phyloP scores from a whole-genome alignment of 2,113 vertebrate species.

The Gadus macrocephalus region DNA sequence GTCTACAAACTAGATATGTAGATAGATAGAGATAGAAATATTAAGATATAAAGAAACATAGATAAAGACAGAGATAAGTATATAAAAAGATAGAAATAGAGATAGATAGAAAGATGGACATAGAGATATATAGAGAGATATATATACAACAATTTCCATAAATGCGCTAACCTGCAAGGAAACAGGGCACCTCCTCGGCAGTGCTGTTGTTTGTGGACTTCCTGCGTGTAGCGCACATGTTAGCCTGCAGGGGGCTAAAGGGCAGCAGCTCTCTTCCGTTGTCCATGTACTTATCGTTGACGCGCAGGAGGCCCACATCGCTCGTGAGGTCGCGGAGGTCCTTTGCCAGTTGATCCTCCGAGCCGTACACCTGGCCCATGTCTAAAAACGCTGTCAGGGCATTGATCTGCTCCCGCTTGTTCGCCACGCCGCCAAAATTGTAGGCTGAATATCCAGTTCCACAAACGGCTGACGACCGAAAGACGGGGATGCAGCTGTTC shows the following conservation, averaged over 20 bases:
- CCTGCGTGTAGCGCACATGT: conserved; percentile 62
- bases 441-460: conserved; percentile 46
- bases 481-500: conserved; percentile 77
- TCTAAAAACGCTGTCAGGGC: conserved; percentile 71
- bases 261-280: conserved; percentile 67
- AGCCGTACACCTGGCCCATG: conserved; percentile 68
- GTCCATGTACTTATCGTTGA: conserved; percentile 63
- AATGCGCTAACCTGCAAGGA: conserved; percentile 64
- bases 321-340: conserved; percentile 55
- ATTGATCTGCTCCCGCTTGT: conserved; percentile 72
- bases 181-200: conserved; percentile 70
- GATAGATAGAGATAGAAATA: too few relatives aligned
- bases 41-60: too few relatives aligned
- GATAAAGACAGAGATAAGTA: too few relatives aligned
- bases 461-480: conserved; percentile 75
- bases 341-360: conserved; percentile 52
- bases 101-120: too few relatives aligned
- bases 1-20: too few relatives aligned
- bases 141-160: too few relatives aligned
- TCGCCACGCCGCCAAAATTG: conserved; percentile 59
- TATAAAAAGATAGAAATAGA: too few relatives aligned
- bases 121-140: too few relatives aligned
- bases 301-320: conserved; percentile 56
- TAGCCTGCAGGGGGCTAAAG: conserved; percentile 38
- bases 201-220: conserved; percentile 51